phyloP scores from a whole-genome alignment of 2,113 vertebrate genomes.

The Ammodramus savannarum region DNA sequence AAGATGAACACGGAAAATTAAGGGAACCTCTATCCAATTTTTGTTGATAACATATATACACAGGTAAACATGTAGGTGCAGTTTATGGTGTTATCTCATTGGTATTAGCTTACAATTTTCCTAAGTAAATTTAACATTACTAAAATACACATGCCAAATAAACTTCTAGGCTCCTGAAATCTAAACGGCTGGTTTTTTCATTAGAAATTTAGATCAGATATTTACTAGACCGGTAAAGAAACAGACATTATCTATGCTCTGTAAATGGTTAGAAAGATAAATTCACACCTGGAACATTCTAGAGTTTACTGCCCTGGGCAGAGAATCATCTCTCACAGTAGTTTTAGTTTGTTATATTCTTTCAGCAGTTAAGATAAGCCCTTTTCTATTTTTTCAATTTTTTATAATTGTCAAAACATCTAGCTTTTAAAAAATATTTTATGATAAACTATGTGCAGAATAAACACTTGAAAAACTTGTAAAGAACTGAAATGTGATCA shows the following conservation, averaged over 20 bases:
- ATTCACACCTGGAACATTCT: not conserved
- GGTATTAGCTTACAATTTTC: not conserved
- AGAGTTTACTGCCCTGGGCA: not conserved
- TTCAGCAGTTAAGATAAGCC: not conserved
- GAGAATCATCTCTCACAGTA: not conserved
- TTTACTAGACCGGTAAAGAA: not conserved
- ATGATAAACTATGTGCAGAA: not conserved
- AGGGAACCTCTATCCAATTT: not conserved
- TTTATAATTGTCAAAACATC: not conserved
- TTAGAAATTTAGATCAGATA: not conserved
- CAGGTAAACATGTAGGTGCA: fast-evolving
- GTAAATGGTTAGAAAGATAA: not conserved
- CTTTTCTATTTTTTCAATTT: not conserved
- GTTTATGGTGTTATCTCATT: not conserved
- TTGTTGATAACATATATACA: not conserved
- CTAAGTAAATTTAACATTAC: not conserved
- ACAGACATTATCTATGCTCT: not conserved
- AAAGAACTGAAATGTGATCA: not conserved
- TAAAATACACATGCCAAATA: not conserved
- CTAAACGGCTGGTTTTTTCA: not conserved
- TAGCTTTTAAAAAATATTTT: not conserved
- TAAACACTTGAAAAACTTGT: not conserved
- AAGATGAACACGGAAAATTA: not conserved
- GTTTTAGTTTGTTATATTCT: not conserved
- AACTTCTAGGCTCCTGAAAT: not conserved